phyloP scores from a whole-genome alignment of 2,113 vertebrate species.

The Thinocorus orbignyianus region DNA sequence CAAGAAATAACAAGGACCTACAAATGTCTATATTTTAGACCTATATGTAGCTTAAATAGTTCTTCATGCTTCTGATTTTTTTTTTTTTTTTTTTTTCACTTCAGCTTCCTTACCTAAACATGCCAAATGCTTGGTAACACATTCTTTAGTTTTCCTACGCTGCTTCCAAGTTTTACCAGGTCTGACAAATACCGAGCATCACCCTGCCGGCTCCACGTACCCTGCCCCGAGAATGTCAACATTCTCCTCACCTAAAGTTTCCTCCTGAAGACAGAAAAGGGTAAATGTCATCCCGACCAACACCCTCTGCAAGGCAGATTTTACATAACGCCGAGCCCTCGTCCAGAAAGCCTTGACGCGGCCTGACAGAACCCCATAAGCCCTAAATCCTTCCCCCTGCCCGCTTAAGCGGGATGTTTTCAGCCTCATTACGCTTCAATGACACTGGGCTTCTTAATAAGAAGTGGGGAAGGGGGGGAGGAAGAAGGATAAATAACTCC shows the following conservation, averaged over 20 bases:
- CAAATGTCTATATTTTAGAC: not conserved
- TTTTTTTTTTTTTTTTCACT: not conserved
- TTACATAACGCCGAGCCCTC: not conserved
- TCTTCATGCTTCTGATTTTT: not conserved
- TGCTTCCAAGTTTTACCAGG: not conserved
- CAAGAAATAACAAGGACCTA: not conserved
- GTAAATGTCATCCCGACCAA: not conserved
- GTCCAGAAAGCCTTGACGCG: not conserved
- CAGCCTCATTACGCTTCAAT: not conserved
- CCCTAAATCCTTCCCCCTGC: constrained; percentile 7
- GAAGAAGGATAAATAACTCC: not conserved
- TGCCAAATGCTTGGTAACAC: fast-evolving
- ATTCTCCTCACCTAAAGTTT: not conserved
- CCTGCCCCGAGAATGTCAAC: not conserved
- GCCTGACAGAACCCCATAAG: not conserved
- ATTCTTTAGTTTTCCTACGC: not conserved
- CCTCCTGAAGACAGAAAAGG: not conserved
- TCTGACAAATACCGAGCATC: not conserved
- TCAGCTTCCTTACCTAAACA: not conserved
- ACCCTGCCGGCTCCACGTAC: not conserved
- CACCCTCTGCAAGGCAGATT: not conserved
- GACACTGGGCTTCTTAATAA: not conserved
- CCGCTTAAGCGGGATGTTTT: not conserved
- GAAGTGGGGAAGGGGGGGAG: too few relatives aligned
- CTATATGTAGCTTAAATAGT: not conserved